phyloP scores from a whole-genome alignment of 2,888 invertebrate genomes.

The Parnassius orleans region DNA sequence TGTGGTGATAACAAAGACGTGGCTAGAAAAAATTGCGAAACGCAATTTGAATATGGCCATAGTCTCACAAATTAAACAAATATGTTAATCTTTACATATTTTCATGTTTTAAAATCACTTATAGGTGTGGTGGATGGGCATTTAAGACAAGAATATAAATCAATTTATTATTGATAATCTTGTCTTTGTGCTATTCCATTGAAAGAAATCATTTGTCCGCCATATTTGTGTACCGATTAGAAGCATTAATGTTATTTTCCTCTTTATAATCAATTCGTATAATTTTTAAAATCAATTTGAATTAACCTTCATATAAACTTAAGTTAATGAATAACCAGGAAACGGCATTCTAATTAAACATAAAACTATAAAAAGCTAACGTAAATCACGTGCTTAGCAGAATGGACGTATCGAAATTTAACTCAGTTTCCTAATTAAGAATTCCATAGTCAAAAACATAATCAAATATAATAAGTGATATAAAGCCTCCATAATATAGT shows the following conservation, averaged over 20 bases:
- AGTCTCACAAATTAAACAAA: conserved; percentile 34
- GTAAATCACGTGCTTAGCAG: conserved; percentile 30
- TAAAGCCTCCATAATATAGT: conserved; percentile 57
- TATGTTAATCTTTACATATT: conserved; percentile 35
- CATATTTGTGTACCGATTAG: conserved; percentile 26
- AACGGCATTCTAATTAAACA: conserved; percentile 30
- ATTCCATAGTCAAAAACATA: conserved; percentile 30
- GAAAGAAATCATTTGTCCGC: conserved; percentile 12
- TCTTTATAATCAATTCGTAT: conserved; percentile 15
- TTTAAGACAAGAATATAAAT: conserved; percentile 21
- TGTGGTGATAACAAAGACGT: conserved; percentile 59
- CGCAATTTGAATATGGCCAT: not conserved
- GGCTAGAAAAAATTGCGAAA: conserved; percentile 39
- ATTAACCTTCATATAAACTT: conserved; percentile 21
- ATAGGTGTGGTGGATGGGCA: conserved; percentile 31
- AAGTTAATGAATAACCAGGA: conserved; percentile 12
- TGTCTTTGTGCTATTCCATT: conserved; percentile 13
- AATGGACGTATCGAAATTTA: conserved; percentile 21
- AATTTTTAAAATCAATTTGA: conserved; percentile 14
- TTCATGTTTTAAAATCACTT: conserved; percentile 25
- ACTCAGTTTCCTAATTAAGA: conserved; percentile 37
- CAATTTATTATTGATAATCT: conserved; percentile 21
- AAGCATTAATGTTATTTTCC: conserved; percentile 14
- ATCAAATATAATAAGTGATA: conserved; percentile 52
- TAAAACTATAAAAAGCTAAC: conserved; percentile 33